These are phyloP conservation scores for Macaca nemestrina DNA, from an alignment of 2,113 vertebrate species.

Conservation along the genomic window DNA sequence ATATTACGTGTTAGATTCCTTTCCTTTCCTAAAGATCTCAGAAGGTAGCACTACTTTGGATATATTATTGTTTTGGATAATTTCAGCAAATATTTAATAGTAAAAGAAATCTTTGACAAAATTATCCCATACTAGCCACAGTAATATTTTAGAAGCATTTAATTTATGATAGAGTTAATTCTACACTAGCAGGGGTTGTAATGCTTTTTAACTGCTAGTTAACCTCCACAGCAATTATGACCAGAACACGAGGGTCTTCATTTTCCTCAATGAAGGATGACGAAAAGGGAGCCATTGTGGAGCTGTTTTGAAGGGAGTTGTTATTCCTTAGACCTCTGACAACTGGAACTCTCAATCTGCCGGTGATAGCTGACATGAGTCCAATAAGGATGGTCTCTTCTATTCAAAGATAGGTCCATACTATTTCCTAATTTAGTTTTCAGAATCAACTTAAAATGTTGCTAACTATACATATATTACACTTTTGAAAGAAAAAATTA, in stretches of 20 bases:
- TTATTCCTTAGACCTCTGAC: not conserved
- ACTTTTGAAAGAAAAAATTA: slow-evolving; percentile 24
- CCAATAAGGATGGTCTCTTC: not conserved
- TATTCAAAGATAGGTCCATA: not conserved
- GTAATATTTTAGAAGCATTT: slow-evolving; percentile 2
- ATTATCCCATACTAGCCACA: not conserved
- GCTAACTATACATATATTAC: not conserved
- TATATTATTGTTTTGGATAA: not conserved
- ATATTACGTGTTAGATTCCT: not conserved
- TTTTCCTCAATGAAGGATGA: too few relatives aligned
- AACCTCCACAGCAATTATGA: not conserved
- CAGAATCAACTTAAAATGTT: not conserved
- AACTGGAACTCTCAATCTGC: not conserved
- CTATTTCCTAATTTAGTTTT: not conserved
- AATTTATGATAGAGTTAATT: not conserved
- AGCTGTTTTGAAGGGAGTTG: not conserved
- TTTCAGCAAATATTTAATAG: not conserved
- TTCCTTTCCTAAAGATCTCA: not conserved
- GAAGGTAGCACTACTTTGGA: not conserved
- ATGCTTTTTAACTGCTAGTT: not conserved
- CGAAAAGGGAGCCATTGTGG: not conserved
- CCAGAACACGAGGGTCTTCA: not conserved
- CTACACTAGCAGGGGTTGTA: not conserved
- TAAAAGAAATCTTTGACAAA: not conserved
- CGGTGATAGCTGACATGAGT: not conserved